Evolutionary conservation across 2,113 vertebrate species (phyloP).

Genomic region (Lathamus discolor): DNA sequence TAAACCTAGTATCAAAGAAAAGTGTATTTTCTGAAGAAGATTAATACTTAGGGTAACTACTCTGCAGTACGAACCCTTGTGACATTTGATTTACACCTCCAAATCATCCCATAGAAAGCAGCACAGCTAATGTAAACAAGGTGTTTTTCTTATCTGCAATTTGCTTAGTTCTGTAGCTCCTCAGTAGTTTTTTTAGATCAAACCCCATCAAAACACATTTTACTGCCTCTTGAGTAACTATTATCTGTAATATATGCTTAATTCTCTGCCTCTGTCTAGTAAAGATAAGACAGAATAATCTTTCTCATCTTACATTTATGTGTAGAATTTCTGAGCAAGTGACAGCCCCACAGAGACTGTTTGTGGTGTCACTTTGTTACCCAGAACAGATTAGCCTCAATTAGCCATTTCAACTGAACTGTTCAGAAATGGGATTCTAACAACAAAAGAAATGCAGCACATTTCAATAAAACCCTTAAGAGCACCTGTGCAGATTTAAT

Average conservation of each 20-base stretch:
- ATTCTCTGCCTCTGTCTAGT: conserved; percentile 9
- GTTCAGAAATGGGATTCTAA: not conserved
- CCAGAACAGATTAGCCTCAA: not conserved
- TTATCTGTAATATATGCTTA: conserved; percentile 1
- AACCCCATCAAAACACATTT: not conserved
- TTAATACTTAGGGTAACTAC: not conserved
- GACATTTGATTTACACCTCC: not conserved
- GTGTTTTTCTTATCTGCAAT: not conserved
- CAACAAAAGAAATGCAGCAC: not conserved
- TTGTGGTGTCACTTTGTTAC: not conserved
- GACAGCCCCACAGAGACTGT: not conserved
- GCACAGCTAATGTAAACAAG: not conserved
- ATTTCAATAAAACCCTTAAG: not conserved
- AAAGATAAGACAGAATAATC: not conserved
- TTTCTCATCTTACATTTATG: not conserved
- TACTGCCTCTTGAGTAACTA: not conserved
- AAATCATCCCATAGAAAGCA: not conserved
- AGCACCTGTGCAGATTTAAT: not conserved
- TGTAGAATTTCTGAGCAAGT: not conserved
- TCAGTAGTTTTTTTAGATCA: not conserved
- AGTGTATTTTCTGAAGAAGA: not conserved
- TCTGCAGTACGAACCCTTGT: not conserved
- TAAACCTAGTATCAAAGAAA: not conserved
- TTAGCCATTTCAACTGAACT: not conserved
- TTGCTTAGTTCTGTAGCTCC: not conserved